Base-by-base conservation (phyloP, 23 tunicate genomes). In the Oikopleura vanhoeffeni region DNA sequence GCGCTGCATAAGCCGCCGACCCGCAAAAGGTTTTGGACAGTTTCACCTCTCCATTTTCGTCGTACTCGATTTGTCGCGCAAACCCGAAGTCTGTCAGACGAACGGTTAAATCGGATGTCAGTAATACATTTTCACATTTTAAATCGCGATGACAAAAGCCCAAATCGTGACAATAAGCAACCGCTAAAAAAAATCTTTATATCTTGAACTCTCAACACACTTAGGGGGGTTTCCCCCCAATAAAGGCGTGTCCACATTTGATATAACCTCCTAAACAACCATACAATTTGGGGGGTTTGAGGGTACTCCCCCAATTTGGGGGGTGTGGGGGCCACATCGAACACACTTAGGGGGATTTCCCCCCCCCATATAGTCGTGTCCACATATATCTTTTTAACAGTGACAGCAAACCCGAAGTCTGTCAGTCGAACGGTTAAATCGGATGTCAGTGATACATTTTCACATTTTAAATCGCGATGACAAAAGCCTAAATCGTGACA, bases 1-100 rank as follows among this genome's bases (percentile, higher is more conserved):
- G 97, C 0, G 97, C 97, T 0, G 97, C 97, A 60, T 92, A 92
- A 0, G 97, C 97, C 0, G 97, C 97, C 28, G 92, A 89, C 0
- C 97, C 97, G 75, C 97, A 92, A 64, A 92, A 92, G 0, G 97
- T 92, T n/a, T n/a, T n/a, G n/a, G n/a, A n/a, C n/a, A n/a, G n/a
- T n/a, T n/a, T n/a, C n/a, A n/a, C n/a, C 40, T 84, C 76, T 39
- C 92, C 92, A 33, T 76, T 41, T 28, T 41, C 28, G 76, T 92
- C 91, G 71, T 60, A 89, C 0, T 67, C 76, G 89, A 92, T 92
- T 39, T 91, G 79, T 42, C 89, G 89, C 27, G 92, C 86, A 83
- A 92, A 92, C 36, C 97, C 97, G 41, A 92, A 92, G 75, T 92
- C 97, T 57, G 97, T 92, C 76, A 92, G 67, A 58, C 18, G 8